A percentile compares a stretch with the other conserved stretches of the same genome.
Evolutionary conservation across 1,140 invertebrate genomes (phyloP).

Genomic region (Halesus radiatus): DNA sequence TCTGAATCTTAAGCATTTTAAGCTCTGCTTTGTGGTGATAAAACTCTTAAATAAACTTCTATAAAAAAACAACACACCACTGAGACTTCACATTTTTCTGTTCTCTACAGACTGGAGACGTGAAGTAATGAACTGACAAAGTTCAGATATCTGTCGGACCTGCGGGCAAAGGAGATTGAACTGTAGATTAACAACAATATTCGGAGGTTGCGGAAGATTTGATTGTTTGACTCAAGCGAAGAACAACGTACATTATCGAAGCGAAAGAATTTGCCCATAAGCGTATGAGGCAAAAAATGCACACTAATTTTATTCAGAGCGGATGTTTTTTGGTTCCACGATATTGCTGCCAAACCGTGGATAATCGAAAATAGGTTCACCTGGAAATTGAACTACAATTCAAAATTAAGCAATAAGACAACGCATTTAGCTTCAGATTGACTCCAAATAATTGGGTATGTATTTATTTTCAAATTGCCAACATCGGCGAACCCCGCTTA

Average conservation of each 20-base stretch:
- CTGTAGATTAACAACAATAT: not conserved
- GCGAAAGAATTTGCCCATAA: no score
- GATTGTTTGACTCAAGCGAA: conserved; percentile 17
- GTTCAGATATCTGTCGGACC: not conserved
- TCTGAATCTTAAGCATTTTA: conserved; percentile 64
- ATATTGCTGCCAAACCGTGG: no score
- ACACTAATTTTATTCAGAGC: no score
- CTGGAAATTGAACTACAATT: no score
- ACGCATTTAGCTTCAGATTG: no score
- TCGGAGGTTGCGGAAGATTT: not conserved
- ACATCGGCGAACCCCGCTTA: no score
- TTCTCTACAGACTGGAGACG: not conserved
- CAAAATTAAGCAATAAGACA: no score
- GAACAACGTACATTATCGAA: not conserved
- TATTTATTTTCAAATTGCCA: no score
- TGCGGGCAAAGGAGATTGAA: conserved; percentile 20
- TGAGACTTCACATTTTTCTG: conserved; percentile 28
- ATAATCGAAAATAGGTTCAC: no score
- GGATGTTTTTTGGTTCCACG: no score
- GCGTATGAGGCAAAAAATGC: no score
- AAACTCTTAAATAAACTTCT: not conserved
- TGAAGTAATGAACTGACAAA: not conserved
- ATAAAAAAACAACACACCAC: not conserved
- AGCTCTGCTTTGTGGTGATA: conserved; percentile 61
- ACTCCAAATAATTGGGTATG: no score